These are phyloP conservation scores for Meta bourneti DNA, from an alignment of 2,888 invertebrate genomes.

Conservation along the genomic window DNA sequence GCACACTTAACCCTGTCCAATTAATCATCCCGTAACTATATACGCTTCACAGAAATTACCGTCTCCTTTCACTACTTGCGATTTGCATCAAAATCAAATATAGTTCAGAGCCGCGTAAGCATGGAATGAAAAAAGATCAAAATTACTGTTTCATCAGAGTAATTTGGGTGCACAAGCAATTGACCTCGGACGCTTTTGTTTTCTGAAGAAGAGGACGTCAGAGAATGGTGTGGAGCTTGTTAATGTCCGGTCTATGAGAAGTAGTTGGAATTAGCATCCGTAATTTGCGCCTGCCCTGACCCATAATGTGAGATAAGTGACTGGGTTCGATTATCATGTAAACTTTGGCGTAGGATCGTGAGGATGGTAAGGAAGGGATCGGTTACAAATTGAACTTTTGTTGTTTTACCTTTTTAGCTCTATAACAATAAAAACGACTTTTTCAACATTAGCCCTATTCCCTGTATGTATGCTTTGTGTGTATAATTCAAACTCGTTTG, in stretches of 20 bases:
- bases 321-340: constrained; percentile 63
- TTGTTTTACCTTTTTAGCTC: background rate
- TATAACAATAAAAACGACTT: too few species aligned
- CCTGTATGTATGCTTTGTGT: too few species aligned
- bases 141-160: background rate
- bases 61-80: constrained; percentile 19
- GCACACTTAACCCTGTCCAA: constrained; percentile 34
- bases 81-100: constrained; percentile 57
- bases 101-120: constrained; percentile 9
- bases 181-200: constrained; percentile 42
- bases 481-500: too few species aligned
- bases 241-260: constrained; percentile 25
- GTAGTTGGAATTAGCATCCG: constrained; percentile 61
- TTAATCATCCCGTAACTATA: constrained; percentile 37
- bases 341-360: constrained; percentile 27
- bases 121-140: constrained; percentile 3
- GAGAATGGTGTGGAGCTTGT: constrained; percentile 21
- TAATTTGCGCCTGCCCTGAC: constrained; percentile 57
- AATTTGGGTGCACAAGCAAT: constrained; percentile 23
- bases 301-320: constrained; percentile 56
- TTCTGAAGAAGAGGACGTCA: constrained; percentile 2
- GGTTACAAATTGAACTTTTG: constrained; percentile 13
- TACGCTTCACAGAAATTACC: constrained; percentile 33
- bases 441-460: too few species aligned
- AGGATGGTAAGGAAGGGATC: constrained; percentile 1